A percentile compares a stretch with the other conserved stretches of the same genome.
Conservation (phyloP, 2,113 vertebrate genomes). For the Aythya baeri region DNA sequence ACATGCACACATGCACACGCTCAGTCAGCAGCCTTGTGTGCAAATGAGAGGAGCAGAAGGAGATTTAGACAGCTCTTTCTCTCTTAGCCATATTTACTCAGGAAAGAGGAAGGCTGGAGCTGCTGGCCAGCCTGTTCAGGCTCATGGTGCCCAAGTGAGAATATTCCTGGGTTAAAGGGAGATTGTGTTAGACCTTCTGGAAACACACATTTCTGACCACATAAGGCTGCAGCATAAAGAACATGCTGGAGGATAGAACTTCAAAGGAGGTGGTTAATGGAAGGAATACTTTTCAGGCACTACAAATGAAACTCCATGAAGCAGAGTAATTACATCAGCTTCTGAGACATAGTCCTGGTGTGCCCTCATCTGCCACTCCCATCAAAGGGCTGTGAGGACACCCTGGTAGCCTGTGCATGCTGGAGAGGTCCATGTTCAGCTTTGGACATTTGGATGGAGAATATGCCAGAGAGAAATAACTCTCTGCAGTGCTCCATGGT, state of each 20-base stretch:
- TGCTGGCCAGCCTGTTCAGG: not conserved
- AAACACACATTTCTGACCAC: not conserved
- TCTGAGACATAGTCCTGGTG: not conserved
- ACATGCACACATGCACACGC: not conserved
- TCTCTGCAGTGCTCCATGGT: not conserved
- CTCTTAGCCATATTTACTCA: not conserved
- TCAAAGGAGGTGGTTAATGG: not conserved
- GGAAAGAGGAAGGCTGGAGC: not conserved
- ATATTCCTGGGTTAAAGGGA: rapidly evolving
- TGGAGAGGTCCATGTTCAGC: not conserved
- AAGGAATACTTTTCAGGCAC: not conserved
- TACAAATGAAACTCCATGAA: not conserved
- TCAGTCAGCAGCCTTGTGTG: not conserved
- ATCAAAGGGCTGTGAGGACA: not conserved
- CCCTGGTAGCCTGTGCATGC: not conserved
- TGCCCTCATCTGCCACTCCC: not conserved
- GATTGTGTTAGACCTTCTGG: not conserved
- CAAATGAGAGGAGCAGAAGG: not conserved
- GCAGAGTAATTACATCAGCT: not conserved
- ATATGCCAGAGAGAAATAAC: not conserved
- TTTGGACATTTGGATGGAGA: not conserved
- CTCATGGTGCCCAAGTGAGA: not conserved
- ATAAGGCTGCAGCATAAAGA: not conserved
- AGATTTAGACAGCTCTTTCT: not conserved
- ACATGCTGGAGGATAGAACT: not conserved